Conservation (phyloP, 2,797 vertebrate species). For the Cynodonichthys magdalenae region DNA sequence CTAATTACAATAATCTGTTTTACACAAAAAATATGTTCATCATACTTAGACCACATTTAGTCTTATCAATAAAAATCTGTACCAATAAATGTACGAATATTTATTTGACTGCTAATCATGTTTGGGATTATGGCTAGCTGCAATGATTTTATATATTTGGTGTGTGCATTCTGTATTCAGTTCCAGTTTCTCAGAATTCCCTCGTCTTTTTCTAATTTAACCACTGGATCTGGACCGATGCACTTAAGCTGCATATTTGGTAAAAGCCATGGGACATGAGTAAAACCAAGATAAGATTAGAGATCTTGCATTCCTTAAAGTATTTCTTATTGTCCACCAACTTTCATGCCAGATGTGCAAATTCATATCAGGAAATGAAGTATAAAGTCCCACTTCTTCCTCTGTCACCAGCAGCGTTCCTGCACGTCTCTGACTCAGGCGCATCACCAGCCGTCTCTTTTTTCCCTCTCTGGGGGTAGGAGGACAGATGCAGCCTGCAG, state of each 20-base stretch:
- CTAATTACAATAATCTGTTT: not conserved
- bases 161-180: no score
- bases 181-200: no score
- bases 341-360: slow-evolving; percentile 11
- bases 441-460: slow-evolving; percentile 8
- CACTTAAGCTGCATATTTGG: slow-evolving; percentile 1
- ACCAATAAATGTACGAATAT: no score
- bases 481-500: slow-evolving; percentile 19
- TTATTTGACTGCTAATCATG: no score
- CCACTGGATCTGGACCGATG: not conserved
- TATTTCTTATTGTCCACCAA: not conserved
- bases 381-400: not conserved
- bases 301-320: not conserved
- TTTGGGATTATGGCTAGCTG: no score
- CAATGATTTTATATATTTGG: no score
- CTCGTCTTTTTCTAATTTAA: not conserved
- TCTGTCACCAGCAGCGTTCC: slow-evolving; percentile 3
- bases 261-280: not conserved
- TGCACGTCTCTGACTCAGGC: slow-evolving; percentile 10
- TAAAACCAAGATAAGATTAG: no score
- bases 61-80: no score
- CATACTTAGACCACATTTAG: no score
- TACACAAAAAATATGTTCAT: no score
- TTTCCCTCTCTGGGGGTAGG: slow-evolving; percentile 11
- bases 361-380: not conserved